phyloP scores from a whole-genome alignment of 2,113 vertebrate genomes.

The Vulpes vulpes region DNA sequence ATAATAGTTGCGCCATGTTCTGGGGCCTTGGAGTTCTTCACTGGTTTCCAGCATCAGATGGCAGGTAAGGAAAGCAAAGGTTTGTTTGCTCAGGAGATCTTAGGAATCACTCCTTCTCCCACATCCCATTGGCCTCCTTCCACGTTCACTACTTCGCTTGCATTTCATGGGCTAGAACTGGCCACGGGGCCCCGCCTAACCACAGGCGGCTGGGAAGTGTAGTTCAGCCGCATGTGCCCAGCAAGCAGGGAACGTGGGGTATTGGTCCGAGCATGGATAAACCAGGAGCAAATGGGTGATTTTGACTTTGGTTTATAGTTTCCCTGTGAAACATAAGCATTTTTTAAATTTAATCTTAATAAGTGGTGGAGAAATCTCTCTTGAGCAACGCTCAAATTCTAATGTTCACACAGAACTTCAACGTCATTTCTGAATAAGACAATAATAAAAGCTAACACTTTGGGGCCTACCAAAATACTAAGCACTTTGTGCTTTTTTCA shows the following conservation, averaged over 20 bases:
- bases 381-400: background rate
- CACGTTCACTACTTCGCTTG: background rate
- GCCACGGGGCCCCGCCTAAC: background rate
- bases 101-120: background rate
- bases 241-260: background rate
- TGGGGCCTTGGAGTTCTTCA: background rate
- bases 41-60: background rate
- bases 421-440: background rate
- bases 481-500: background rate
- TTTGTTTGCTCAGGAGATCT: background rate
- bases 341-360: conserved; percentile 20
- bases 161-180: background rate
- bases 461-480: background rate
- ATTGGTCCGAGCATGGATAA: background rate
- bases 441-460: background rate
- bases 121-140: background rate
- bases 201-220: background rate
- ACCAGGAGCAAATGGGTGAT: background rate
- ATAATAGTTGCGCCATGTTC: background rate
- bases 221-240: background rate
- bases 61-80: background rate
- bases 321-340: background rate
- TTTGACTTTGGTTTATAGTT: background rate
- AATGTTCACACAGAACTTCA: background rate
- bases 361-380: background rate